Evolutionary conservation across 1,140 invertebrate species (phyloP).

Genomic region (Choristoneura fumiferana): DNA sequence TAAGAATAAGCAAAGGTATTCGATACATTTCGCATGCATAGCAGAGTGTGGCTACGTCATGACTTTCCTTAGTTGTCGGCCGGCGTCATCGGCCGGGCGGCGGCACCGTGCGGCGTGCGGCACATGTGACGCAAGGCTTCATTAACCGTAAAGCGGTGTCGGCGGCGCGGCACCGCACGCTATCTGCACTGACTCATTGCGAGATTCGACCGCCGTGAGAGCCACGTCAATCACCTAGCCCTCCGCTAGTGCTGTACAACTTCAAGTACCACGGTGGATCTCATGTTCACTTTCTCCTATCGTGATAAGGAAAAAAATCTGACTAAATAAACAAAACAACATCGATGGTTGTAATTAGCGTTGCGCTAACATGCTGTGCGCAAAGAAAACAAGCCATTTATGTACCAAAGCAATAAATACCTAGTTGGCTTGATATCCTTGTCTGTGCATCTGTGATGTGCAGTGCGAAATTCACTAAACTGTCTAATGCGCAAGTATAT

Average conservation of each 20-base stretch:
- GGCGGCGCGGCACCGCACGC: slow-evolving; percentile 32
- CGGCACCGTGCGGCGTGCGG: slow-evolving; percentile 25
- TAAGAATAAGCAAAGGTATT: neutral
- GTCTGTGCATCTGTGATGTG: too few species aligned
- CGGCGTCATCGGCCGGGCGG: slow-evolving; percentile 30
- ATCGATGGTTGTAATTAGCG: too few species aligned
- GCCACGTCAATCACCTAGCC: slow-evolving; percentile 14
- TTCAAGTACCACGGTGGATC: slow-evolving; percentile 1
- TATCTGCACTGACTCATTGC: slow-evolving; percentile 40
- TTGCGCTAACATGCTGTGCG: too few species aligned
- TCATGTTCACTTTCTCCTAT: slow-evolving; percentile 14
- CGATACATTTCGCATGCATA: neutral
- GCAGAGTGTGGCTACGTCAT: slow-evolving; percentile 23
- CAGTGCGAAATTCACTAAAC: too few species aligned
- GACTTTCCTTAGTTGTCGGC: slow-evolving; percentile 39
- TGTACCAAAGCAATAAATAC: too few species aligned
- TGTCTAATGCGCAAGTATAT: too few species aligned
- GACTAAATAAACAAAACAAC: too few species aligned
- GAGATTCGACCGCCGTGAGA: slow-evolving; percentile 20
- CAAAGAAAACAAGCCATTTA: too few species aligned
- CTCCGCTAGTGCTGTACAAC: neutral
- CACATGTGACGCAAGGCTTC: slow-evolving; percentile 41
- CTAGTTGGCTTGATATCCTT: too few species aligned
- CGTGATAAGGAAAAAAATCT: too few species aligned
- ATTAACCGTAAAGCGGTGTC: slow-evolving; percentile 41